Conservation (phyloP, 2,888 invertebrate genomes). For the Trilocha varians region DNA sequence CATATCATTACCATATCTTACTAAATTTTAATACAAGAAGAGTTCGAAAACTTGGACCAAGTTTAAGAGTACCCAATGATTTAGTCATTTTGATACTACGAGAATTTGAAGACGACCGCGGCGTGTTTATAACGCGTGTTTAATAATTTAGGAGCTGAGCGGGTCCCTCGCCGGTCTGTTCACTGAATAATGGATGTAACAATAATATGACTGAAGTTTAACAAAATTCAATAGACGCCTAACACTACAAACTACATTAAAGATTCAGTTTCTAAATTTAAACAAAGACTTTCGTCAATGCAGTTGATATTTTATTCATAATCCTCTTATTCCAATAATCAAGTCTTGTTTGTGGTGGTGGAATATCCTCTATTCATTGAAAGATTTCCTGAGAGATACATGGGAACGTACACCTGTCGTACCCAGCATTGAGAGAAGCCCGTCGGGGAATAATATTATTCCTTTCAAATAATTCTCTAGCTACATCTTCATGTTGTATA, state of each 20-base stretch:
- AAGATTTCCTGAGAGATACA: constrained; percentile 40
- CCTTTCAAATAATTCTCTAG: background rate
- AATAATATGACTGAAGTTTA: constrained; percentile 54
- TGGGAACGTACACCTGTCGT: constrained; percentile 52
- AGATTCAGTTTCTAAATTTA: constrained; percentile 9
- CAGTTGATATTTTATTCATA: constrained; percentile 25
- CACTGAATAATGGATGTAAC: constrained; percentile 65
- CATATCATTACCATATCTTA: background rate
- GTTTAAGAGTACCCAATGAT: constrained; percentile 32
- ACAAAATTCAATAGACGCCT: constrained; percentile 9
- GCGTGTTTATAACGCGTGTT: constrained; percentile 63
- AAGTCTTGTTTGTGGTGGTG: constrained; percentile 34
- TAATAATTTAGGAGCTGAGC: constrained; percentile 63
- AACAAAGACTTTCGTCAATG: constrained; percentile 13
- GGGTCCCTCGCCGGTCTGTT: constrained; percentile 46
- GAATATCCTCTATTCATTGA: constrained; percentile 34
- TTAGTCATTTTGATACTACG: constrained; percentile 41
- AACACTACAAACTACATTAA: constrained; percentile 2
- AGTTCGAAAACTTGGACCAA: constrained; percentile 4
- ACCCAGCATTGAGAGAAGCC: constrained; percentile 33
- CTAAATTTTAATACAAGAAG: background rate
- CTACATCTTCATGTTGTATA: constrained; percentile 8
- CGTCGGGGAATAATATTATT: constrained; percentile 22
- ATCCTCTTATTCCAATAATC: constrained; percentile 41
- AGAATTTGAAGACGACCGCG: constrained; percentile 49